phyloP scores from a whole-genome alignment of 2,113 vertebrate species.

The Sardina pilchardus region DNA sequence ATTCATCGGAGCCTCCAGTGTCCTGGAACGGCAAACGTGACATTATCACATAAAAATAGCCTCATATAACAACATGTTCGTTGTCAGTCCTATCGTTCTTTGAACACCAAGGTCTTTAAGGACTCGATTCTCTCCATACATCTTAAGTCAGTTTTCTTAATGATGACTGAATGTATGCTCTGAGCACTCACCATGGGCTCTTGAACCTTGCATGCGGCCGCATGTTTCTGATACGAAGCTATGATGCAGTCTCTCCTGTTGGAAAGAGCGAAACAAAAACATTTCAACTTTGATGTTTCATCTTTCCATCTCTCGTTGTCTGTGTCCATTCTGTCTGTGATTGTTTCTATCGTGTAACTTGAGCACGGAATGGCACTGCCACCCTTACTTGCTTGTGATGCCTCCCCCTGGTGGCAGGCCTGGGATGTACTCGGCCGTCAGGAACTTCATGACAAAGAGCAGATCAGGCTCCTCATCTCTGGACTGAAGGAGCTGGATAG shows the following conservation, averaged over 20 bases:
- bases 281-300: background rate
- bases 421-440: conserved; percentile 70
- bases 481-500: conserved; percentile 62
- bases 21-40: conserved; percentile 60
- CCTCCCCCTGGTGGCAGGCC: conserved; percentile 79
- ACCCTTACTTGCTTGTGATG: conserved; percentile 52
- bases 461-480: conserved; percentile 71
- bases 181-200: conserved; percentile 63
- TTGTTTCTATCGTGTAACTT: too few species aligned
- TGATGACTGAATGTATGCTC: too few species aligned
- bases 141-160: too few species aligned
- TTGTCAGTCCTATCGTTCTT: too few species aligned
- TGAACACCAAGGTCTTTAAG: too few species aligned
- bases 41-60: background rate
- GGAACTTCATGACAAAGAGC: conserved; percentile 71
- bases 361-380: too few species aligned
- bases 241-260: conserved; percentile 73
- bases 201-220: conserved; percentile 46
- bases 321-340: background rate
- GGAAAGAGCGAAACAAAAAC: background rate
- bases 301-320: background rate
- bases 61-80: background rate
- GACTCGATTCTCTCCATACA: too few species aligned
- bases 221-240: conserved; percentile 71
- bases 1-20: conserved; percentile 62